A percentile compares a stretch with the other conserved stretches of the same genome.
phyloP scores from a whole-genome alignment of 2,797 vertebrate species.

The Scolopax rusticola region DNA sequence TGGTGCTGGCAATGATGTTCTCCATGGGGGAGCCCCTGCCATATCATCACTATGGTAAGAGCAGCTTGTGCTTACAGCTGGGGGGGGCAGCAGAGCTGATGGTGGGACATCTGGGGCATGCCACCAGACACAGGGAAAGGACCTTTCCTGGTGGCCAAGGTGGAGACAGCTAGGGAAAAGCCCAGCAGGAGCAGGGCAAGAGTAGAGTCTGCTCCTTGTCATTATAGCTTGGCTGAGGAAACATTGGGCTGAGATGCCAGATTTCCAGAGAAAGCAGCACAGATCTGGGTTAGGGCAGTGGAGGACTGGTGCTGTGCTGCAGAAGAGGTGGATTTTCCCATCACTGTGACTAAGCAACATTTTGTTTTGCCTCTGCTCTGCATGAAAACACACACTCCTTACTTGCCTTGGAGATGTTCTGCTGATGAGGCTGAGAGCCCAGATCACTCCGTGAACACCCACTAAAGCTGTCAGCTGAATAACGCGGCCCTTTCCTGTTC shows the following conservation, averaged over 20 bases:
- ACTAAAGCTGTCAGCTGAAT: neutral
- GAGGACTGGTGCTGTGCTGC: neutral
- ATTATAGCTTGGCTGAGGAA: neutral
- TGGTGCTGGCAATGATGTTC: slow-evolving; percentile 97
- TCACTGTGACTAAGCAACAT: neutral
- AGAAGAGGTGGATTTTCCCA: neutral
- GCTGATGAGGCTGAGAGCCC: neutral
- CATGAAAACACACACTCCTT: neutral
- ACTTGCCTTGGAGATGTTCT: neutral
- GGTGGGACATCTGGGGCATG: neutral
- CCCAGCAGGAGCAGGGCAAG: neutral
- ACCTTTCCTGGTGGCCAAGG: neutral
- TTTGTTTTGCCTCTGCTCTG: neutral
- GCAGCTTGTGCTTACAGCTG: neutral
- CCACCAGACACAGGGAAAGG: neutral
- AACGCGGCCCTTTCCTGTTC: neutral
- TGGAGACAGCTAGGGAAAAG: neutral
- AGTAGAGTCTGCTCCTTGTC: neutral
- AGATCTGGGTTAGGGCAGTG: neutral
- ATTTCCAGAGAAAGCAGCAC: neutral
- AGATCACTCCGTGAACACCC: neutral
- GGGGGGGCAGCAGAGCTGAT: neutral
- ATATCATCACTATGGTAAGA: slow-evolving; percentile 96
- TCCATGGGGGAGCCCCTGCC: slow-evolving; percentile 97
- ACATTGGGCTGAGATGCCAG: neutral